Conservation (phyloP, 2,113 vertebrate species). For the Hippoglossus stenolepis region DNA sequence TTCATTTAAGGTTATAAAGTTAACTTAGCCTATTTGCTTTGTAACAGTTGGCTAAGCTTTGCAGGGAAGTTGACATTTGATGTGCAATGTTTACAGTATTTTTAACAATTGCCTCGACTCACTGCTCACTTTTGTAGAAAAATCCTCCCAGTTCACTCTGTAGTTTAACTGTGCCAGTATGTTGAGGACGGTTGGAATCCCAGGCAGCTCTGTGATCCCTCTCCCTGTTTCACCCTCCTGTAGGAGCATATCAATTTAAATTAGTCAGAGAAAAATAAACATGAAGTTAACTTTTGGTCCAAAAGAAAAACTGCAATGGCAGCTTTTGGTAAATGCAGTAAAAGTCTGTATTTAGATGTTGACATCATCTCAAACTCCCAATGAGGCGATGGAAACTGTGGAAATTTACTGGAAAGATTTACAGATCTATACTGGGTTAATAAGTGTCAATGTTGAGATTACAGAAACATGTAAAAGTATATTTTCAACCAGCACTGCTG, state of each 20-base stretch:
- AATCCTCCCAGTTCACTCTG: no score
- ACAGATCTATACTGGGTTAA: background rate
- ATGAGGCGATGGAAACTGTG: background rate
- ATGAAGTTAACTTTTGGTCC: background rate
- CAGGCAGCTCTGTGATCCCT: no score
- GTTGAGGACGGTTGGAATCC: background rate
- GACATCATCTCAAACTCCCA: background rate
- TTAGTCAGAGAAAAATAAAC: background rate
- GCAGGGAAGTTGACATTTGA: no score
- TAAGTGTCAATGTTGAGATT: background rate
- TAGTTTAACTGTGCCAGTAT: background rate
- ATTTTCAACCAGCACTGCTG: constrained; percentile 21
- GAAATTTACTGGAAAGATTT: background rate
- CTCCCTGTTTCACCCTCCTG: background rate
- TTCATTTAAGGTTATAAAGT: no score
- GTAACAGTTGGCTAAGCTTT: no score
- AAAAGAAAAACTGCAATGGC: no score
- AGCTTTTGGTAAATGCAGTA: no score
- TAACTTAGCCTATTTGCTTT: no score
- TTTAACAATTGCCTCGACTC: no score
- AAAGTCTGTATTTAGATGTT: background rate
- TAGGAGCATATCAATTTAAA: background rate
- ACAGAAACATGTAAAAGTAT: background rate
- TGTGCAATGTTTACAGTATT: no score
- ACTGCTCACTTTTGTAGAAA: no score